Conservation (phyloP, 2,797 vertebrate species). For the Rhabdophis nuchalis region DNA sequence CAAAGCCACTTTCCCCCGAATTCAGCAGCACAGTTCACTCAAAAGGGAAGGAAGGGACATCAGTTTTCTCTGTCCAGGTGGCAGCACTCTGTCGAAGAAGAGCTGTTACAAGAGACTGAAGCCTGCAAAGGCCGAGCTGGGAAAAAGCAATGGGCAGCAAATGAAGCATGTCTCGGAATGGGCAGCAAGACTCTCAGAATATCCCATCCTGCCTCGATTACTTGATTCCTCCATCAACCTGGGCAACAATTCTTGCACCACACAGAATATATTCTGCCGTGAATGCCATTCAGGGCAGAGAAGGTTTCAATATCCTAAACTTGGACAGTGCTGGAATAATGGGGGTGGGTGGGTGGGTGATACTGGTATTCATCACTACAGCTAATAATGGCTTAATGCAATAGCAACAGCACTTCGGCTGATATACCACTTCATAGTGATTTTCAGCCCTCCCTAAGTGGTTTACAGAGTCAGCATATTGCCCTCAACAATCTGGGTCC, state of each 20-base stretch:
- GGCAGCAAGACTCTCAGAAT: not conserved
- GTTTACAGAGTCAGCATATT: not conserved
- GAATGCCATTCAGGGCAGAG: not conserved
- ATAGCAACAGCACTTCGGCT: not conserved
- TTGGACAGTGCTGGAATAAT: not conserved
- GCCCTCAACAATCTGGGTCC: not conserved
- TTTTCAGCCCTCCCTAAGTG: not conserved
- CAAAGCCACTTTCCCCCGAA: constrained; percentile 41
- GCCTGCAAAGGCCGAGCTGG: not conserved
- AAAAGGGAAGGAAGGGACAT: not conserved
- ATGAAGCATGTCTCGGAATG: not conserved
- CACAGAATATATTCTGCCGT: not conserved
- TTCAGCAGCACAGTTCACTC: not conserved
- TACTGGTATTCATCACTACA: not conserved
- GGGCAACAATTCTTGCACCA: not conserved
- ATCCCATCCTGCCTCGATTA: not conserved
- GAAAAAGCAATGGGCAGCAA: not conserved
- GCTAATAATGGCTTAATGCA: not conserved
- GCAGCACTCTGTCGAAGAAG: not conserved
- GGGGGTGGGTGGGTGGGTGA: not conserved
- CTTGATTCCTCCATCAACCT: not conserved
- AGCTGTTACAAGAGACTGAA: not conserved
- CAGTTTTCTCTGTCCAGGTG: not conserved
- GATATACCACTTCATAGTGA: not conserved
- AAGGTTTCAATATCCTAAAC: not conserved